These are phyloP conservation scores for Drosophila ambigua DNA, from an alignment of 1,140 invertebrate genomes.

Conservation along the genomic window DNA sequence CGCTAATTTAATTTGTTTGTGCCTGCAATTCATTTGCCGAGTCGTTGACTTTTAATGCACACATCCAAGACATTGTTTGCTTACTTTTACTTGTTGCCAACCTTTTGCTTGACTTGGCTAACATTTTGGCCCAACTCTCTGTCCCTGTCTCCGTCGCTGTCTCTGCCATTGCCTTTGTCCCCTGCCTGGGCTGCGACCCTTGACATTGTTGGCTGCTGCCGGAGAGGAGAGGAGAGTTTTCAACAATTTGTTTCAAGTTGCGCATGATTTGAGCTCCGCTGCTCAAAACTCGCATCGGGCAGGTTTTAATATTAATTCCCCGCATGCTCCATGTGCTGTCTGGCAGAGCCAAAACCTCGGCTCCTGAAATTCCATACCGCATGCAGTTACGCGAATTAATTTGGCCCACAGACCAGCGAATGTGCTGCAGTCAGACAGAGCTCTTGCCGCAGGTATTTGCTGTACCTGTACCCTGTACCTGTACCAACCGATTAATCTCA, in stretches of 20 bases:
- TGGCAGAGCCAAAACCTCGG: neutral
- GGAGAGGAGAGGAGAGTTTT: slow-evolving; percentile 28
- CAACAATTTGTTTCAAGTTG: slow-evolving; percentile 52
- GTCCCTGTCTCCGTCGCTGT: neutral
- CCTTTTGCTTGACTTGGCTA: slow-evolving; percentile 59
- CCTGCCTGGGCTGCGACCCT: slow-evolving; percentile 24
- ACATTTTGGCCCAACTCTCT: slow-evolving; percentile 2
- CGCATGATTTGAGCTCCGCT: slow-evolving; percentile 36
- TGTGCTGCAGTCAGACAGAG: slow-evolving; percentile 25
- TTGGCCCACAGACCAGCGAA: slow-evolving; percentile 34
- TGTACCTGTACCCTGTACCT: neutral
- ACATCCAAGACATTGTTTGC: slow-evolving; percentile 67
- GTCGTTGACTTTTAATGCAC: slow-evolving; percentile 76
- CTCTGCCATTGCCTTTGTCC: slow-evolving; percentile 22
- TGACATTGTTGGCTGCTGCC: slow-evolving; percentile 41
- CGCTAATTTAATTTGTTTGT: slow-evolving; percentile 72
- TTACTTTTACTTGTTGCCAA: slow-evolving; percentile 64
- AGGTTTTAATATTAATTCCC: slow-evolving; percentile 40
- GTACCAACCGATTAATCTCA: slow-evolving; percentile 23
- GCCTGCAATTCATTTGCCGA: slow-evolving; percentile 78
- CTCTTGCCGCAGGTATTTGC: neutral
- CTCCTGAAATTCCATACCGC: neutral
- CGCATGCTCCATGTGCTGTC: neutral
- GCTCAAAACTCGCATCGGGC: slow-evolving; percentile 10
- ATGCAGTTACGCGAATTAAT: slow-evolving; percentile 34